Percentiles rank a stretch among this genome's conserved stretches.
These are phyloP conservation scores for Pandion haliaetus DNA, from an alignment of 2,113 vertebrate genomes.

Conservation along the genomic window DNA sequence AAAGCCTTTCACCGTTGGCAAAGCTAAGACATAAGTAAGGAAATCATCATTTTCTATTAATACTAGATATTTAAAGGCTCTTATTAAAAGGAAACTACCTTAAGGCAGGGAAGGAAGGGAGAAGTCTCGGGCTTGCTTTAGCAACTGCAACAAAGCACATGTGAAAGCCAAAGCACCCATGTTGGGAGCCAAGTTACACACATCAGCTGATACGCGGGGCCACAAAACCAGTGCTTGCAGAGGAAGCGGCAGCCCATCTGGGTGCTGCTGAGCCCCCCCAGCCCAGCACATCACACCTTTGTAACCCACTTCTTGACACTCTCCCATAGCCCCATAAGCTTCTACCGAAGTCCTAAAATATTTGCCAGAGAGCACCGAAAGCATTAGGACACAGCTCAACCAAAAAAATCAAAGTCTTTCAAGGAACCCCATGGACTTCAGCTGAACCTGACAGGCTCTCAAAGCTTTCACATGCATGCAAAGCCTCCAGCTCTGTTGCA, in stretches of 20 bases:
- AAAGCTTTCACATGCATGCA: accelerated
- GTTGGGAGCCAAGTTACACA: background rate
- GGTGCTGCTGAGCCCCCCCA: background rate
- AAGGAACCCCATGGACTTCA: background rate
- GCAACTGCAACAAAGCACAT: background rate
- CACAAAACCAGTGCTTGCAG: accelerated
- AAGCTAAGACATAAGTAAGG: background rate
- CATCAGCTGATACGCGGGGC: background rate
- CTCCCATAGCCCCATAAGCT: accelerated
- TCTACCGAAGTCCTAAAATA: background rate
- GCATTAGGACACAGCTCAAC: accelerated
- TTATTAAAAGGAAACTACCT: background rate
- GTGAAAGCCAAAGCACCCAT: background rate
- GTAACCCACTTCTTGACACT: accelerated
- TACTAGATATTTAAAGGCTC: background rate
- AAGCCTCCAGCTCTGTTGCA: background rate
- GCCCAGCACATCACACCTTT: background rate
- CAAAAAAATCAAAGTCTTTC: background rate
- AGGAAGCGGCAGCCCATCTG: too few species aligned
- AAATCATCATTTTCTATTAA: background rate
- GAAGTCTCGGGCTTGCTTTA: background rate
- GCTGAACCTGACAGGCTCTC: background rate
- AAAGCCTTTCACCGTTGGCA: background rate
- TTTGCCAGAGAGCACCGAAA: background rate
- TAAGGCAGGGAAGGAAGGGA: background rate